Base-by-base conservation (phyloP, 2,797 vertebrate genomes). In the Corythornis leucogaster region DNA sequence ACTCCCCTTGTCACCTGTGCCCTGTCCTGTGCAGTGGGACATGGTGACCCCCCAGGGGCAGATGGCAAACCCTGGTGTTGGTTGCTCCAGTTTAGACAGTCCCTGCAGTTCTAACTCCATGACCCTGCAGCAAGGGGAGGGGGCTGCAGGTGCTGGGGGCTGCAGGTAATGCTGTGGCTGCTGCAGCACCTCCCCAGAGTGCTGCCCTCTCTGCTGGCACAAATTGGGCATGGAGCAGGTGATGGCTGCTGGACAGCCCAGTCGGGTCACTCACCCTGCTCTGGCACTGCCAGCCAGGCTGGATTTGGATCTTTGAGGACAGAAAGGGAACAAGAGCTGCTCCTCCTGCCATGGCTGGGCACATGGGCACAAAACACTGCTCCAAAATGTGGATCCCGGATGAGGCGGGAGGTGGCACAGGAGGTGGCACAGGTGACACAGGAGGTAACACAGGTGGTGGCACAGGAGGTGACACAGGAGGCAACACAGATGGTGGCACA, bases 321-420 rank as follows among this genome's bases (percentile, higher is more conserved):
- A 74, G 69, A 71, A 71, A 20, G 81, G 55, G 80, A 63, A 43
- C 16, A 38, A 63, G 59, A 67, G 3, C 19, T 42, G 28, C 79
- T 48, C 55, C 58, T 91, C 54, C 50, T 86, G 38, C 85, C 84
- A 67, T 4, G 3, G 31, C 85, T 76, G 83, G 71, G 68, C 10
- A 70, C 70, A 40, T 3, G 38, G 85, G 92, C 88, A 90, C 78
- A 79, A 57, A 76, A 28, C 3, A 16, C 42, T 40, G 45, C 81
- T 91, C 50, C 33, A 35, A 30, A 84, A 48, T 68, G 87, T 81
- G 94, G 45, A 53, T 90, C 92, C 64, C 53, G 3, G 54, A 90
- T 80, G 74, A 42, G 26, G 93, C 94, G 84, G 74, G 15, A 96
- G 94, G 94, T 95, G 94, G 95, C 94, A 93, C 80, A 85, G 38